These are phyloP conservation scores for Bombus sylvicola DNA, from an alignment of 1,140 invertebrate genomes.

Conservation along the genomic window DNA sequence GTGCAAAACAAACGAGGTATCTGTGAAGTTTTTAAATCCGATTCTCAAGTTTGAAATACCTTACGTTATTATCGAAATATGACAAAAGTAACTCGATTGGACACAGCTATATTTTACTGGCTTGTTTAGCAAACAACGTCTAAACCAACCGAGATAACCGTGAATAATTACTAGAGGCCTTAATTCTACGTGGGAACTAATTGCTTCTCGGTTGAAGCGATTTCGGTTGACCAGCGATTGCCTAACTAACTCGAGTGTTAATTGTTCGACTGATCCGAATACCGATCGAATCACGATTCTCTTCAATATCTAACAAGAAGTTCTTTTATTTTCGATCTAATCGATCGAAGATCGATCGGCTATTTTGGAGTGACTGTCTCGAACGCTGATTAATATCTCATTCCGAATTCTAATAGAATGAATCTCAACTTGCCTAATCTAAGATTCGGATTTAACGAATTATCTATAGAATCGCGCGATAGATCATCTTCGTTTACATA, in stretches of 20 bases:
- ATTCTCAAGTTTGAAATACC: not conserved
- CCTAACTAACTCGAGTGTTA: conserved; percentile 13
- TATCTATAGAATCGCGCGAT: not conserved
- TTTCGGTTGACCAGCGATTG: conserved; percentile 20
- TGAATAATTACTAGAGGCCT: not conserved
- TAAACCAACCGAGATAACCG: not conserved
- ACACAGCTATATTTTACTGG: too few species aligned
- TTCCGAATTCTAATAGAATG: not conserved
- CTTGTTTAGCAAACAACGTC: not conserved
- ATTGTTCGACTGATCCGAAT: conserved; percentile 8
- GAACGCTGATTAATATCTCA: too few species aligned
- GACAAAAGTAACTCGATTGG: fast-evolving
- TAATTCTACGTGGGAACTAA: not conserved
- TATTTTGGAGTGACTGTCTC: not conserved
- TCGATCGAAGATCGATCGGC: not conserved
- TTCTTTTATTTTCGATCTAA: not conserved
- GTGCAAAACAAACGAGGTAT: too few species aligned
- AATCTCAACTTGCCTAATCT: not conserved
- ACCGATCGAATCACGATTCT: not conserved
- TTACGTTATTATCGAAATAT: not conserved
- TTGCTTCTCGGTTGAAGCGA: not conserved
- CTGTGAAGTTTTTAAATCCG: too few species aligned
- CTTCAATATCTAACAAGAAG: not conserved
- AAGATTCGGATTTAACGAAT: not conserved
- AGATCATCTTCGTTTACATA: not conserved